Evolutionary conservation across 2,113 vertebrate species (phyloP), one percentile per base, ranked within the genome.

Genomic region (Melanerpes formicivorus): DNA sequence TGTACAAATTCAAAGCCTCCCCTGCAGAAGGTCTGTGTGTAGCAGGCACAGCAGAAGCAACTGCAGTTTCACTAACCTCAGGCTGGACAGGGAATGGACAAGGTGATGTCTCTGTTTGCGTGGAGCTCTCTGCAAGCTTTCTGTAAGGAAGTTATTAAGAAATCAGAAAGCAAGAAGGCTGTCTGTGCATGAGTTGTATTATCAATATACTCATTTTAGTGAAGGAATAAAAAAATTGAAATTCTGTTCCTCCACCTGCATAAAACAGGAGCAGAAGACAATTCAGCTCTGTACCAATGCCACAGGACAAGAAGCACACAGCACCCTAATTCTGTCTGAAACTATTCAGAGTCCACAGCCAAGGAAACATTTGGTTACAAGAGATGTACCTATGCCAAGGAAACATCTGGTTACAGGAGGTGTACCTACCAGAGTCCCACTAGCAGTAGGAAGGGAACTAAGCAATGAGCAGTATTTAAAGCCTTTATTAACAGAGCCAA

Each of bases 401-500:
- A 80, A 40, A 37, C 2, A 10, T 46, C 18, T 66, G 52, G 62
- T 55, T 62, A 19, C 23, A 32, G 44, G 54, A 87, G 18, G 18
- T 34, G 26, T 6, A 62, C 34, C 56, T 54, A 42, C 44, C 23
- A 93, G 67, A 71, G 19, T 19, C 27, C 44, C 32, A 71, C 3
- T 22, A 70, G 42, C 34, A 82, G 34, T 1, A 65, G 30, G 63
- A 91, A 69, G 15, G 23, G 75, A 84, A 81, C 40, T 34, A 42
- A 6, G 55, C n/a, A 70, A 11, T 25, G 5, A 54, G 46, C 0
- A 1, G 13, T 14, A 70, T 80, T 71, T 71, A 81, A 80, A 90
- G 25, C 37, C 50, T 72, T 88, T 79, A 75, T 78, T 81, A 93
- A 72, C 5, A 93, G 74, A 86, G 77, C 58, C 74, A 84, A 87